Evolutionary conservation across 1,140 invertebrate genomes (phyloP).

Genomic region (Heliconius eleuchia): DNA sequence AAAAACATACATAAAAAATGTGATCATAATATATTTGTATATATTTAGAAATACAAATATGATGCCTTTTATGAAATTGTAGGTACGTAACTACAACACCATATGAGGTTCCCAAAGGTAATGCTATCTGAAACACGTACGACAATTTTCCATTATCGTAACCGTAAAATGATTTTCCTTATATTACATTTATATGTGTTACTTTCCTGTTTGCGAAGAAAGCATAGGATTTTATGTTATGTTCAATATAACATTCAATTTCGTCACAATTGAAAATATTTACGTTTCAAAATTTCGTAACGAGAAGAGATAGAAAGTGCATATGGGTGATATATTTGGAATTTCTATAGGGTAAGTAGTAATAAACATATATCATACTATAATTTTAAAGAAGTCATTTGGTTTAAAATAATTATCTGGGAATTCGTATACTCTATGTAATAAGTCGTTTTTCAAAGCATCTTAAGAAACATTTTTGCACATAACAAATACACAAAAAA

Average conservation of each 20-base stretch:
- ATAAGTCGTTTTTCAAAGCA: too few species aligned
- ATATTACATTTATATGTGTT: conserved; percentile 16
- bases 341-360: not conserved
- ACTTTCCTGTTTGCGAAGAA: not conserved
- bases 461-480: too few species aligned
- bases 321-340: too few species aligned
- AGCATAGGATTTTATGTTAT: not conserved
- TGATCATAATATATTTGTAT: not conserved
- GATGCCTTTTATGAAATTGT: not conserved
- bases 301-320: not conserved
- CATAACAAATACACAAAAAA: too few species aligned
- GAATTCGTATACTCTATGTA: too few species aligned
- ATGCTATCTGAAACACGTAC: conserved; percentile 35
- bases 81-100: not conserved
- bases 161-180: conserved; percentile 38
- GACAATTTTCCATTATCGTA: conserved; percentile 34
- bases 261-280: not conserved
- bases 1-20: not conserved
- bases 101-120: conserved; percentile 28
- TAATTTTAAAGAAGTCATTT: too few species aligned
- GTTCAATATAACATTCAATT: not conserved
- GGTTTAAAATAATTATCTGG: too few species aligned
- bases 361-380: too few species aligned
- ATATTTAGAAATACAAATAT: not conserved
- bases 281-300: not conserved